These are phyloP conservation scores for Coelopa pilipes DNA, from an alignment of 2,888 invertebrate species.

Conservation along the genomic window DNA sequence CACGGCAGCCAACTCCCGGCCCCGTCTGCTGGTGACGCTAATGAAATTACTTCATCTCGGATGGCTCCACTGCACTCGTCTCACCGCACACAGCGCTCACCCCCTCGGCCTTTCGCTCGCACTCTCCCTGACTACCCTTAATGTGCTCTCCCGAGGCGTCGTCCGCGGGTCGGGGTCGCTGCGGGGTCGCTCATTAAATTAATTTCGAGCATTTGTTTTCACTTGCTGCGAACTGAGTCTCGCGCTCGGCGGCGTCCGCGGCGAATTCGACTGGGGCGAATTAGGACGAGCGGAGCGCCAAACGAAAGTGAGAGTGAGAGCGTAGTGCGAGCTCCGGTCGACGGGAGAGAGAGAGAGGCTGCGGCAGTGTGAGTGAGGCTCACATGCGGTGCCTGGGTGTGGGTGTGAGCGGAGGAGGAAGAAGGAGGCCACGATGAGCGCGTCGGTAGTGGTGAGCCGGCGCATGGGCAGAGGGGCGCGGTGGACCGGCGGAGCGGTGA, in stretches of 20 bases:
- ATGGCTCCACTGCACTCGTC: slow-evolving; percentile 21
- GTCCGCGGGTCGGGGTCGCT: not conserved
- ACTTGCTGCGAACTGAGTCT: slow-evolving; percentile 15
- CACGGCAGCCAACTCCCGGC: not conserved
- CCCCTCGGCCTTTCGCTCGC: too few relatives aligned
- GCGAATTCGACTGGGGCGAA: slow-evolving; percentile 36
- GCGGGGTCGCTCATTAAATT: slow-evolving; percentile 19
- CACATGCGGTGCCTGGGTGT: not conserved
- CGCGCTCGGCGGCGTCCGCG: not conserved
- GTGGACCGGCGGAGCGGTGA: not conserved
- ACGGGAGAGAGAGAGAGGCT: not conserved
- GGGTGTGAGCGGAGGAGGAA: not conserved
- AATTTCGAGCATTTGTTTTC: slow-evolving; percentile 23
- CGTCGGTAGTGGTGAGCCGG: not conserved
- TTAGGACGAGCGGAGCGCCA: slow-evolving; percentile 15
- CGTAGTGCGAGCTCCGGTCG: not conserved
- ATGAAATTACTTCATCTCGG: slow-evolving; percentile 38
- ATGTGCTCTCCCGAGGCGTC: not conserved
- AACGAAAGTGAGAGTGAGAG: slow-evolving; percentile 40
- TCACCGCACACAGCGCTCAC: not conserved
- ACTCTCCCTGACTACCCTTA: too few relatives aligned
- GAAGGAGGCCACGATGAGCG: not conserved
- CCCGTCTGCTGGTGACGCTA: slow-evolving; percentile 31
- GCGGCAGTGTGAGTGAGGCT: not conserved
- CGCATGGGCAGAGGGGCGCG: not conserved